These are phyloP conservation scores for Rhombomys opimus DNA, from an alignment of 2,113 vertebrate species.

Conservation along the genomic window DNA sequence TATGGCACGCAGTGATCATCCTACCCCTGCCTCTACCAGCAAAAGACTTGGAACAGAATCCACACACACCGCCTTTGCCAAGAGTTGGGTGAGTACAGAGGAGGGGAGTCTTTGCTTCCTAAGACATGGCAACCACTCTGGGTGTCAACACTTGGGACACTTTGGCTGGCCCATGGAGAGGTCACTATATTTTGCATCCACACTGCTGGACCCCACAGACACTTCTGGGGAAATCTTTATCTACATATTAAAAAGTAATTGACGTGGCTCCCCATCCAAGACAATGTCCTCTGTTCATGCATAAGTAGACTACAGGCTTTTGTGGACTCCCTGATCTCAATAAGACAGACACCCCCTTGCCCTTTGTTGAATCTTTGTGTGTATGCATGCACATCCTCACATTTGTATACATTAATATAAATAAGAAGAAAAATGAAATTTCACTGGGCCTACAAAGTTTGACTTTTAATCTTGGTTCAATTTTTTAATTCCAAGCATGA, in stretches of 20 bases:
- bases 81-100: neutral
- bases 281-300: neutral
- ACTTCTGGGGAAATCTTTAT: neutral
- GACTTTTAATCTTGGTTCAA: neutral
- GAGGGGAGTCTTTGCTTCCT: neutral
- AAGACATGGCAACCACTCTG: neutral
- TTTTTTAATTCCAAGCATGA: constrained; percentile 40
- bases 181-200: neutral
- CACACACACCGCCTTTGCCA: neutral
- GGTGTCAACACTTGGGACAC: neutral
- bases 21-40: neutral
- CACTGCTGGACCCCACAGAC: neutral
- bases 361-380: neutral
- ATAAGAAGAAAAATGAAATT: constrained; percentile 11
- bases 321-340: neutral
- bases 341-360: neutral
- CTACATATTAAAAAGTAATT: neutral
- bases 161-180: neutral
- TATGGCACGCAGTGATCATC: neutral
- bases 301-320: neutral
- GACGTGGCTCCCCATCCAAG: neutral
- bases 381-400: neutral
- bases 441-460: neutral
- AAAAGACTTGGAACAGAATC: neutral
- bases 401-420: neutral